Evolutionary conservation across 2,888 invertebrate genomes (phyloP).

Genomic region (Hoplodrina blanda): DNA sequence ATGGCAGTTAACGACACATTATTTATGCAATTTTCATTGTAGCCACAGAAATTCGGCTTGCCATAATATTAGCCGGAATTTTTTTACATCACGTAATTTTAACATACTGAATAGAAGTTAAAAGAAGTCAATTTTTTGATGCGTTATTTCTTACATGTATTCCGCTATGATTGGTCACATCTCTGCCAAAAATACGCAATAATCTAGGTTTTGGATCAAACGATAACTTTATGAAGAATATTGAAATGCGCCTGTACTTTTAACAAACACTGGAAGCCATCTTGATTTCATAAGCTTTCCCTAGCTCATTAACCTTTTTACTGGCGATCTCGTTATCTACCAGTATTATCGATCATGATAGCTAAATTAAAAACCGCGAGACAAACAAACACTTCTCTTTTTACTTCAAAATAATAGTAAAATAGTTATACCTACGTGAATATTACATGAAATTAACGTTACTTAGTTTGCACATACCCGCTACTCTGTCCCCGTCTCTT

Average conservation of each 20-base stretch:
- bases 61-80: too few species aligned
- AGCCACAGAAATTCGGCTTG: too few species aligned
- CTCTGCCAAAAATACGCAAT: too few species aligned
- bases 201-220: neutral
- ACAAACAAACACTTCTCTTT: neutral
- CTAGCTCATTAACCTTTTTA: slow-evolving; percentile 24
- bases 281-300: slow-evolving; percentile 4
- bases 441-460: neutral
- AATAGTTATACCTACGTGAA: neutral
- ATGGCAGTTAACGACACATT: too few species aligned
- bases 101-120: too few species aligned
- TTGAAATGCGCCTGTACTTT: neutral
- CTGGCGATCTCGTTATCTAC: slow-evolving; percentile 7
- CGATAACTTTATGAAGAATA: neutral
- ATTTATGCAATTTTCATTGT: too few species aligned
- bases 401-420: slow-evolving; percentile 8
- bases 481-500: too few species aligned
- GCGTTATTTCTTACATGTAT: too few species aligned
- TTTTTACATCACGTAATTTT: too few species aligned
- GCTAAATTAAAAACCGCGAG: neutral
- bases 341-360: slow-evolving; percentile 8
- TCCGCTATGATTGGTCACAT: neutral
- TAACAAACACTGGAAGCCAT: neutral
- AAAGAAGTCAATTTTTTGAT: too few species aligned
- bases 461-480: too few species aligned